phyloP scores from a whole-genome alignment of 2,113 vertebrate genomes.

The Strigops habroptila region DNA sequence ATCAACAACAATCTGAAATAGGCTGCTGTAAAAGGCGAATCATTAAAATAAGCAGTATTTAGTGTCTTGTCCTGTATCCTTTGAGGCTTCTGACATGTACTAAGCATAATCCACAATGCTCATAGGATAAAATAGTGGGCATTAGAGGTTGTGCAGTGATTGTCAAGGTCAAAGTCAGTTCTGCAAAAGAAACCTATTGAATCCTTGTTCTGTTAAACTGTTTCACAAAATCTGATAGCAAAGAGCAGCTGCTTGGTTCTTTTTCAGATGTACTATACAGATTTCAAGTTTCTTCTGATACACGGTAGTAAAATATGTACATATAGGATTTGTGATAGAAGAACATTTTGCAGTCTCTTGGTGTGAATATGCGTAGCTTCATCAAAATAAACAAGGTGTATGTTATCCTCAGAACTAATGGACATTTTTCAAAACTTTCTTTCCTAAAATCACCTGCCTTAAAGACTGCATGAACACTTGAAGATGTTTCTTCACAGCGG shows the following conservation, averaged over 20 bases:
- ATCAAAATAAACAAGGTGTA: background rate
- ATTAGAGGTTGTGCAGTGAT: background rate
- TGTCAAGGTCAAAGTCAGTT: background rate
- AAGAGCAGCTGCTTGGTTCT: background rate
- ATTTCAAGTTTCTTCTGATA: background rate
- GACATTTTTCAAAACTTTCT: background rate
- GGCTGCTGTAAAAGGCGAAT: background rate
- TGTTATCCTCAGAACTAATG: background rate
- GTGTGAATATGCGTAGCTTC: background rate
- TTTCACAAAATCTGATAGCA: background rate
- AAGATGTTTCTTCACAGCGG: background rate
- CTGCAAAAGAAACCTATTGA: background rate
- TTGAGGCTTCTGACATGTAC: background rate
- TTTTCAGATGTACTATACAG: background rate
- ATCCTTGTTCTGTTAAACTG: background rate
- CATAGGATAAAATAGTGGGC: background rate
- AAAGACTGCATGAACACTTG: background rate
- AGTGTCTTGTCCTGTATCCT: background rate
- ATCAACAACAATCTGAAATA: background rate
- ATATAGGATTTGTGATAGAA: background rate
- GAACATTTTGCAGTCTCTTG: background rate
- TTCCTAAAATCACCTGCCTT: background rate
- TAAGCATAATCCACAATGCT: background rate
- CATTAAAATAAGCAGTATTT: background rate
- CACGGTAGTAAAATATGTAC: background rate